A percentile compares a stretch with the other conserved stretches of the same genome.
These are phyloP conservation scores for Megalopta genalis DNA, from an alignment of 1,140 invertebrate species.

Conservation along the genomic window DNA sequence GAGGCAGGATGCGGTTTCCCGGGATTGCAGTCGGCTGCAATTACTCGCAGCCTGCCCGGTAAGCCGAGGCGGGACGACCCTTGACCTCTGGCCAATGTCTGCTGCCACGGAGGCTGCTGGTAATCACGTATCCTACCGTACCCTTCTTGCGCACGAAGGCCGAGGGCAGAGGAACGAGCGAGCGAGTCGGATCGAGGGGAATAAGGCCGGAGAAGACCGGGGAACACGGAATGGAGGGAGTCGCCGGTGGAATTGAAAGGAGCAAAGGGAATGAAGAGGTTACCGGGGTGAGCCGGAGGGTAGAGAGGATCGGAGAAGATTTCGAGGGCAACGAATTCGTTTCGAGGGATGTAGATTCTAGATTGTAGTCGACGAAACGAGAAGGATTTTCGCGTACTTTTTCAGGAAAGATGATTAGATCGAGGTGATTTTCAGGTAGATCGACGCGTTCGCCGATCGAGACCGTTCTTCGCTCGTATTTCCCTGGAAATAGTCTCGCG, in stretches of 20 bases:
- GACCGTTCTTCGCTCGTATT: no score
- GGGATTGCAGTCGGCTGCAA: constrained; percentile 70
- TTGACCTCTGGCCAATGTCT: constrained; percentile 67
- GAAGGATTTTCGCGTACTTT: no score
- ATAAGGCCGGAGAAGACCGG: constrained; percentile 10
- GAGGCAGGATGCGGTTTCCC: constrained; percentile 68
- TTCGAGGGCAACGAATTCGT: no score
- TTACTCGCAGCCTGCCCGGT: constrained; percentile 71
- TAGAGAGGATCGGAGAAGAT: no score
- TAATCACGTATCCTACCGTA: constrained; percentile 74
- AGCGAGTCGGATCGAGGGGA: neutral
- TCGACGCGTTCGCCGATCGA: no score
- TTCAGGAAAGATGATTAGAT: no score
- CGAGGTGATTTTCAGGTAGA: no score
- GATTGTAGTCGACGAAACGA: no score
- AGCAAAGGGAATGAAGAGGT: constrained; percentile 10
- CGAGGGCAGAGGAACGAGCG: constrained; percentile 20
- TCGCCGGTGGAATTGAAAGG: constrained; percentile 1
- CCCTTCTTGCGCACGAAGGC: constrained; percentile 55
- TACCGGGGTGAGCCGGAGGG: no score
- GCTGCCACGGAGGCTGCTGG: constrained; percentile 71
- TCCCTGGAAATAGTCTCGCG: no score
- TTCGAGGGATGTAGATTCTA: no score
- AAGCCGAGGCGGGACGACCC: constrained; percentile 74
- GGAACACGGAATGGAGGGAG: neutral